Percentiles rank a stretch among this genome's conserved stretches.
Conservation (phyloP, 1,140 invertebrate species). For the Achatina immaculata region DNA sequence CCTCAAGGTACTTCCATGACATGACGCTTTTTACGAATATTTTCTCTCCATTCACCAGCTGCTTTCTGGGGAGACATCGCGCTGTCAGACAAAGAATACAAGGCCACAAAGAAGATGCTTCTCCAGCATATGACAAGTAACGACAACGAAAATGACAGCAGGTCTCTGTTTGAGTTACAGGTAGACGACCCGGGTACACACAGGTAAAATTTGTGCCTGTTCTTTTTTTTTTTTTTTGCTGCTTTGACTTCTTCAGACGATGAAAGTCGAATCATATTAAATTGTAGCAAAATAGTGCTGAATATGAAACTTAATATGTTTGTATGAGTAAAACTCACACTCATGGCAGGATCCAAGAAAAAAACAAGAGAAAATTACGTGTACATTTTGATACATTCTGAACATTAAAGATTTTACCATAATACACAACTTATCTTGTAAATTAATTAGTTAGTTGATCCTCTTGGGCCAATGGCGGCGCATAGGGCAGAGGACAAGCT, state of each 20-base stretch:
- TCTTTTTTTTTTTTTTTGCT: neutral
- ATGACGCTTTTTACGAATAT: too few species aligned
- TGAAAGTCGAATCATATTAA: too few species aligned
- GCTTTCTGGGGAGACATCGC: conserved; percentile 87
- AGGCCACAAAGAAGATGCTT: conserved; percentile 27
- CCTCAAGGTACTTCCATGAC: too few species aligned
- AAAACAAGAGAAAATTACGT: neutral
- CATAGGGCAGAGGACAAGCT: too few species aligned
- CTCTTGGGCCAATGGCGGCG: too few species aligned
- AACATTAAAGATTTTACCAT: too few species aligned
- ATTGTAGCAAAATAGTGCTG: neutral
- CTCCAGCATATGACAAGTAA: conserved; percentile 1
- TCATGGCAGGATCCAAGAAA: neutral
- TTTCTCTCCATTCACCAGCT: conserved; percentile 74
- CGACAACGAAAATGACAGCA: neutral
- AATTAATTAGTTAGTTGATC: too few species aligned
- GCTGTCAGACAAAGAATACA: conserved; percentile 75
- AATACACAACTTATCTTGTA: too few species aligned
- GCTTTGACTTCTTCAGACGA: neutral
- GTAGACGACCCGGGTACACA: conserved; percentile 51
- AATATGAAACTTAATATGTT: neutral
- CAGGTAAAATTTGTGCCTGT: conserved; percentile 10
- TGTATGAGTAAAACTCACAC: neutral
- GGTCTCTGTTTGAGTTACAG: conserved; percentile 50
- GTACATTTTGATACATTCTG: too few species aligned